Conservation (phyloP, 2,797 vertebrate species). For the Cyclopterus lumpus region DNA sequence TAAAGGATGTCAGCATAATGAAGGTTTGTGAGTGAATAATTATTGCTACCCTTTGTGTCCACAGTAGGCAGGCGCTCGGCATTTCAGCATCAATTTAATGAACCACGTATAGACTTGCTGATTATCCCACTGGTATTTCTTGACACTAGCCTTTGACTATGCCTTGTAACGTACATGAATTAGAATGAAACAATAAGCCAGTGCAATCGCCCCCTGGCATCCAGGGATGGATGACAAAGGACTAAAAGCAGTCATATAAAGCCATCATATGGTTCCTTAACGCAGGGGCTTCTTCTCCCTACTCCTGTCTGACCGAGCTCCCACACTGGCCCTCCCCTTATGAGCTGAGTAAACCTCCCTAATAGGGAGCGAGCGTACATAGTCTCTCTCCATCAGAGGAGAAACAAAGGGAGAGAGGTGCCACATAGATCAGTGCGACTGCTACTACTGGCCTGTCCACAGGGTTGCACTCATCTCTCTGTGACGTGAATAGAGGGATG, state of each 20-base stretch:
- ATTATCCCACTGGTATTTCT: conserved; percentile 12
- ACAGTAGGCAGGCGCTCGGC: neutral
- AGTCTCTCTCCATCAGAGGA: conserved; percentile 70
- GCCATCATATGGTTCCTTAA: conserved; percentile 41
- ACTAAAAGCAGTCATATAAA: neutral
- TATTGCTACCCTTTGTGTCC: conserved; percentile 11
- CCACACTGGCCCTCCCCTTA: conserved; percentile 53
- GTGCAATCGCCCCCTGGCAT: conserved; percentile 10
- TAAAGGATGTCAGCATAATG: conserved; percentile 9
- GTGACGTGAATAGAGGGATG: conserved; percentile 87
- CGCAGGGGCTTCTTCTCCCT: conserved; percentile 33
- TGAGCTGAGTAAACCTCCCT: conserved; percentile 67
- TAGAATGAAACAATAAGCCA: conserved; percentile 17
- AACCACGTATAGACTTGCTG: neutral
- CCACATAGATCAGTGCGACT: conserved; percentile 78
- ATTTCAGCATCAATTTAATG: conserved; percentile 29
- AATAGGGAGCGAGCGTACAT: conserved; percentile 71
- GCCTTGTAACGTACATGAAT: conserved; percentile 10
- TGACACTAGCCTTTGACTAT: conserved; percentile 14
- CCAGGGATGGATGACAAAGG: conserved; percentile 45
- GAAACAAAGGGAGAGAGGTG: conserved; percentile 77
- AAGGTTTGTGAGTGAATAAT: conserved; percentile 21
- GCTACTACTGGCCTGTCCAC: conserved; percentile 84
- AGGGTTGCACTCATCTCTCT: conserved; percentile 83
- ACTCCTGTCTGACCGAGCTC: conserved; percentile 51